Conservation (phyloP, 2,888 invertebrate genomes). For the Drosophila pseudotakahashii region DNA sequence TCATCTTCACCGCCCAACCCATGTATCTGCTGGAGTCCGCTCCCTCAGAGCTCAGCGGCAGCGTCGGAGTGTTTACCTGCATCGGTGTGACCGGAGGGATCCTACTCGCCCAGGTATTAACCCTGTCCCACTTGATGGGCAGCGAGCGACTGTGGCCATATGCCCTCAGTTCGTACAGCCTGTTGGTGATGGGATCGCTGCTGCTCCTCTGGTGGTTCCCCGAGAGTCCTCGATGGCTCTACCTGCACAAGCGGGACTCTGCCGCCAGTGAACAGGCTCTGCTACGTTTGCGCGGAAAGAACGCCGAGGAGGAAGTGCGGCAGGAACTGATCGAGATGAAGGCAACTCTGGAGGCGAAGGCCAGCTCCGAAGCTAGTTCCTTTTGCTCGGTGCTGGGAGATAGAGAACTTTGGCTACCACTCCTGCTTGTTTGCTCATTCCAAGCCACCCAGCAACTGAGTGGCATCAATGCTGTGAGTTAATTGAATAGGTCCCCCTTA, state of each 20-base stretch:
- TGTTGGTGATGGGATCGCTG: constrained; percentile 88
- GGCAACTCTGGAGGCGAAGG: constrained; percentile 81
- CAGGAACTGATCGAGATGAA: constrained; percentile 87
- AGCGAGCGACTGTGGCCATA: constrained; percentile 89
- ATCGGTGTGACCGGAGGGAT: constrained; percentile 82
- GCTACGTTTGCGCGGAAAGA: constrained; percentile 55
- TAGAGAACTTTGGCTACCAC: constrained; percentile 87
- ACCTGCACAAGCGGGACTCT: constrained; percentile 88
- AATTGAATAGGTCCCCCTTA: accelerated
- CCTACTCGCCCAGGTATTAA: constrained; percentile 79
- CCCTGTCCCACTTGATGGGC: constrained; percentile 83
- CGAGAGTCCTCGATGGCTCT: constrained; percentile 95
- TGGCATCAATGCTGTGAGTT: constrained; percentile 93
- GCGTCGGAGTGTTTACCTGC: constrained; percentile 92
- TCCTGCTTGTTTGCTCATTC: constrained; percentile 90
- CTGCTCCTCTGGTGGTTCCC: constrained; percentile 89
- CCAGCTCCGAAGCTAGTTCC: constrained; percentile 84
- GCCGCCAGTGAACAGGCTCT: constrained; percentile 85
- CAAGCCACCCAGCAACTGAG: constrained; percentile 92
- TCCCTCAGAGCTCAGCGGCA: constrained; percentile 90
- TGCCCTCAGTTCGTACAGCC: constrained; percentile 88
- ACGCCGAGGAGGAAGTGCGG: constrained; percentile 69
- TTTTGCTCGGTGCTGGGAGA: constrained; percentile 86
- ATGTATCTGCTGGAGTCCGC: constrained; percentile 95
- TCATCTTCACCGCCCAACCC: constrained; percentile 93